Conservation (phyloP, 2,888 invertebrate genomes). For the Lepidochitona cinerea region DNA sequence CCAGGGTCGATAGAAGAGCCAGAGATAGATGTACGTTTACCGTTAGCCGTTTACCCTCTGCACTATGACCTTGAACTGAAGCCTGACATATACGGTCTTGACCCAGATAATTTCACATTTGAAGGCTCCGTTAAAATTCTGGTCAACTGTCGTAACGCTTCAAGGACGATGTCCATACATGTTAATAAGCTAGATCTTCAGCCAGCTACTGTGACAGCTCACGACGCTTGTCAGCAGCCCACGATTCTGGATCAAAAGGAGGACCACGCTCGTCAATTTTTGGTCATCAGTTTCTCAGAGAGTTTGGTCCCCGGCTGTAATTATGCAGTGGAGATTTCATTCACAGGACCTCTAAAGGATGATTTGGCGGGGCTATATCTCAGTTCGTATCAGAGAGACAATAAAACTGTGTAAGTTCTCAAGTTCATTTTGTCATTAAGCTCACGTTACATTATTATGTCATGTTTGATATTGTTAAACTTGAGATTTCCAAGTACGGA, state of each 20-base stretch:
- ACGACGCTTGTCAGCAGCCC: constrained; percentile 19
- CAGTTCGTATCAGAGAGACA: constrained; percentile 44
- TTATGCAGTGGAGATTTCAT: constrained; percentile 81
- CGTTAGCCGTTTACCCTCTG: constrained; percentile 42
- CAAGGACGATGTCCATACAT: constrained; percentile 50
- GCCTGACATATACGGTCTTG: constrained; percentile 52
- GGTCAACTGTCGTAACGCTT: constrained; percentile 32
- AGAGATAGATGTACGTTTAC: constrained; percentile 50
- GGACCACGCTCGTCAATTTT: constrained; percentile 58
- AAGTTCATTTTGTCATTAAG: too few species aligned
- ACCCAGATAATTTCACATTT: constrained; percentile 50
- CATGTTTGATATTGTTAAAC: too few species aligned
- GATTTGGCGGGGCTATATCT: constrained; percentile 52
- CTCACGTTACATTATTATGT: too few species aligned
- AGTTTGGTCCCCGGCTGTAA: constrained; percentile 75
- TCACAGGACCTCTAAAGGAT: constrained; percentile 79
- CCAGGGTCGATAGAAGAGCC: too few species aligned
- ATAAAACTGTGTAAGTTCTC: constrained; percentile 44
- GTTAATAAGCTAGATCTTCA: constrained; percentile 42
- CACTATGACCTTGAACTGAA: constrained; percentile 51
- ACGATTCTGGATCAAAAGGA: constrained; percentile 18
- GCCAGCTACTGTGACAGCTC: constrained; percentile 16
- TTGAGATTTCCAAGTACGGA: too few species aligned
- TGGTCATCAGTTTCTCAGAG: constrained; percentile 76
- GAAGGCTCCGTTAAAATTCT: constrained; percentile 46